These are phyloP conservation scores for Glyptemys insculpta DNA, from an alignment of 2,797 vertebrate genomes.

Conservation along the genomic window DNA sequence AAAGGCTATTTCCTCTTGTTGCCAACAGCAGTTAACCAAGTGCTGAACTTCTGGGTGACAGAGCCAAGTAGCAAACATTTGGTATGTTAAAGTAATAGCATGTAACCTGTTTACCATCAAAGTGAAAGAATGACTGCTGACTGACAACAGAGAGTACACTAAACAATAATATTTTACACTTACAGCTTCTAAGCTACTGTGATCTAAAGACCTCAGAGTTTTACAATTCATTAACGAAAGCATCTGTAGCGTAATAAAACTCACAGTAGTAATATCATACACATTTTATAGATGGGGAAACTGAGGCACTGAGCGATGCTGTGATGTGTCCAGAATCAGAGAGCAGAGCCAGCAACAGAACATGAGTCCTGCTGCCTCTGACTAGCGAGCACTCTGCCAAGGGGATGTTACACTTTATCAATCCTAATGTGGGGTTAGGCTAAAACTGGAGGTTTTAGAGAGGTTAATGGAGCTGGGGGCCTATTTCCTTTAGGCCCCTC, in stretches of 20 bases:
- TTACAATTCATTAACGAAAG: not conserved
- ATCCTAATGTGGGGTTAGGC: not conserved
- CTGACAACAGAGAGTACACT: rapidly evolving
- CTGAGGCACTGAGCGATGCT: not conserved
- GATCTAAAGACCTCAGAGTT: too few species aligned
- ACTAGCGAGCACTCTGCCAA: not conserved
- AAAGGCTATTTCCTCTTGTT: constrained; percentile 48
- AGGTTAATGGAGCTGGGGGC: not conserved
- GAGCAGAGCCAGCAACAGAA: not conserved
- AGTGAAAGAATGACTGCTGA: not conserved
- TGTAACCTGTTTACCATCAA: not conserved
- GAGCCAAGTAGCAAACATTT: not conserved
- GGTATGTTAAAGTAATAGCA: not conserved
- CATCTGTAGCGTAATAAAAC: rapidly evolving
- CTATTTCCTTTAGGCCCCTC: not conserved
- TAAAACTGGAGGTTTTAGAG: not conserved
- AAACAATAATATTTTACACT: rapidly evolving
- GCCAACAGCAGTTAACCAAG: constrained; percentile 24
- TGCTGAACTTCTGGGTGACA: not conserved
- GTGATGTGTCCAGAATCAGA: rapidly evolving
- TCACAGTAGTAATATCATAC: rapidly evolving
- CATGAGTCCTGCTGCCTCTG: not conserved
- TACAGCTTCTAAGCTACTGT: not conserved
- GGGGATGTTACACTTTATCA: not conserved
- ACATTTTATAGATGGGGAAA: rapidly evolving